These are phyloP conservation scores for Lepidurus apus DNA, from an alignment of 1,140 invertebrate genomes.

Conservation along the genomic window DNA sequence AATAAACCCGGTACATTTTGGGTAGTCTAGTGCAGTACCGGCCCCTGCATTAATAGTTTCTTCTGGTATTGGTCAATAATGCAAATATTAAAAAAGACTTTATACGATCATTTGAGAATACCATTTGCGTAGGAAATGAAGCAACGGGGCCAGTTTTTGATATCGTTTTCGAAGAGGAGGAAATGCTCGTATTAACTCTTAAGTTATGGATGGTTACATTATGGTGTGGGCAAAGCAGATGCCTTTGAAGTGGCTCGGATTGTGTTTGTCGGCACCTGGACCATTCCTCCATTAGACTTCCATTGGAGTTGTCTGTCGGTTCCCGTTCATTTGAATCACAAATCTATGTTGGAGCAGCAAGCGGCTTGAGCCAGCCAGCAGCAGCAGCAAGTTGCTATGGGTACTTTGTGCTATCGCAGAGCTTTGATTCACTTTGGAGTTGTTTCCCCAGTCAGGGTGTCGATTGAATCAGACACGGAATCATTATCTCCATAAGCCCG, in stretches of 20 bases:
- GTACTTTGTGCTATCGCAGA: constrained; percentile 10
- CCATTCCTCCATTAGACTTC: neutral
- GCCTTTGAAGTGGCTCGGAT: constrained; percentile 1
- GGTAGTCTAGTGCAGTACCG: no score
- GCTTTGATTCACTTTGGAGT: neutral
- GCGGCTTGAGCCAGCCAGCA: neutral
- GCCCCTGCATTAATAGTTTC: no score
- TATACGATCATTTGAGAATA: no score
- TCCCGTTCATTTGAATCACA: constrained; percentile 19
- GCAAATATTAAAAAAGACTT: no score
- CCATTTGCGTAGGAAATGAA: no score
- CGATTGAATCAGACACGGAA: constrained; percentile 14
- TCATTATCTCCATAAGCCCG: constrained; percentile 7
- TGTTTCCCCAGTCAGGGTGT: constrained; percentile 17
- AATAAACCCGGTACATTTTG: no score
- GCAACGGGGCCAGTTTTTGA: no score
- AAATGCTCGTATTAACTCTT: no score
- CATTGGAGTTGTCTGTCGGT: constrained; percentile 7
- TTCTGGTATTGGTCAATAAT: no score
- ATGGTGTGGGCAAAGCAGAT: neutral
- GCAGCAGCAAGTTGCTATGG: constrained; percentile 4
- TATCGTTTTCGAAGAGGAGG: no score
- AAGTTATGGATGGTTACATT: no score
- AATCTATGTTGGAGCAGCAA: neutral
- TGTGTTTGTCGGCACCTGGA: constrained; percentile 15